Conservation (phyloP, 2,888 invertebrate genomes). For the Brachylomia viminalis region DNA sequence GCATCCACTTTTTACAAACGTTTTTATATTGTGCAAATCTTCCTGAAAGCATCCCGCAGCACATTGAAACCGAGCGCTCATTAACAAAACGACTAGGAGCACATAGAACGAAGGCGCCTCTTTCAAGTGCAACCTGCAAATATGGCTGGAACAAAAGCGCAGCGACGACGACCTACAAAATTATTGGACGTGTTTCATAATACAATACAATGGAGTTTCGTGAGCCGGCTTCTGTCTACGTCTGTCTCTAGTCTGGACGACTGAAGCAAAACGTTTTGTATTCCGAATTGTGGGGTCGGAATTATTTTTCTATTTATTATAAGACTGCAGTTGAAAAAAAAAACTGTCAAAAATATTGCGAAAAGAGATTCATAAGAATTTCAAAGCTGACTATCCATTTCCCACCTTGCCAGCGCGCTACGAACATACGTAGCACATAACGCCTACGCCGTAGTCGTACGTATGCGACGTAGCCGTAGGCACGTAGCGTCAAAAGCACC, state of each 20-base stretch:
- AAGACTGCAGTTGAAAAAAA: slow-evolving; percentile 19
- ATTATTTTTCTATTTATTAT: slow-evolving; percentile 29
- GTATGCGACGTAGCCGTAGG: slow-evolving; percentile 49
- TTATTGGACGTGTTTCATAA: slow-evolving; percentile 63
- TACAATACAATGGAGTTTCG: slow-evolving; percentile 55
- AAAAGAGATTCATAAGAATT: slow-evolving; percentile 45
- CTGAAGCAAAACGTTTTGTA: slow-evolving; percentile 56
- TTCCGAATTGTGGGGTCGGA: slow-evolving; percentile 19
- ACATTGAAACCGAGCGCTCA: slow-evolving; percentile 69
- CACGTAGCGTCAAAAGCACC: slow-evolving; percentile 61
- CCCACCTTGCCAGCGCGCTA: slow-evolving; percentile 53
- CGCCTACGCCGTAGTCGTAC: slow-evolving; percentile 67
- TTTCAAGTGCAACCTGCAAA: slow-evolving; percentile 63
- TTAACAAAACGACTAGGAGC: slow-evolving; percentile 71
- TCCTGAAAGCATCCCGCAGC: slow-evolving; percentile 62
- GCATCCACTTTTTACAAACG: slow-evolving; percentile 62
- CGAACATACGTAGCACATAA: slow-evolving; percentile 66
- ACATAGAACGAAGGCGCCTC: slow-evolving; percentile 52
- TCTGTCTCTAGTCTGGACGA: slow-evolving; percentile 54
- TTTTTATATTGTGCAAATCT: slow-evolving; percentile 68
- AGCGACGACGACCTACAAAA: slow-evolving; percentile 62
- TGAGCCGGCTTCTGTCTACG: slow-evolving; percentile 47
- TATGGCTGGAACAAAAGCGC: slow-evolving; percentile 66
- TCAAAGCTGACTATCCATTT: slow-evolving; percentile 54
- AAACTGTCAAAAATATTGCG: slow-evolving; percentile 5